These are phyloP conservation scores for Adrianichthys oophorus DNA, from an alignment of 2,797 vertebrate genomes.

Conservation along the genomic window DNA sequence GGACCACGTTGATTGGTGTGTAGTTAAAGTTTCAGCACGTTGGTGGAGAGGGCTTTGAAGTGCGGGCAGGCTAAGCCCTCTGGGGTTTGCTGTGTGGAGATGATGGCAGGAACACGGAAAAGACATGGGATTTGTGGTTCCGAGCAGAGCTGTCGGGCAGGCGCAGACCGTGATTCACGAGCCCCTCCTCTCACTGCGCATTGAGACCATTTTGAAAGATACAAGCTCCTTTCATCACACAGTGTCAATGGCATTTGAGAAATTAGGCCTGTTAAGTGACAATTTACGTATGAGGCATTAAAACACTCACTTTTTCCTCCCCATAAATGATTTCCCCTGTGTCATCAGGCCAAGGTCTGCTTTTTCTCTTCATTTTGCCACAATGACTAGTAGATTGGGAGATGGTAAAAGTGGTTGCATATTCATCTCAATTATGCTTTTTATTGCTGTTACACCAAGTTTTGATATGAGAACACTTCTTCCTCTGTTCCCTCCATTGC, in stretches of 20 bases:
- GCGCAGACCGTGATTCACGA: slow-evolving; percentile 77
- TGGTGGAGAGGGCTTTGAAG: slow-evolving; percentile 67
- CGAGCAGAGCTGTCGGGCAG: slow-evolving; percentile 65
- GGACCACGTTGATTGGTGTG: slow-evolving; percentile 66
- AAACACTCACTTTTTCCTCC: slow-evolving; percentile 77
- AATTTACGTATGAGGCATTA: slow-evolving; percentile 67
- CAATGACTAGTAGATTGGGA: slow-evolving; percentile 67
- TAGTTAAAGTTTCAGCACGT: slow-evolving; percentile 76
- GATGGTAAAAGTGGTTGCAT: slow-evolving; percentile 65
- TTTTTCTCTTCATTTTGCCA: slow-evolving; percentile 67
- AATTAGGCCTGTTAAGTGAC: slow-evolving; percentile 72
- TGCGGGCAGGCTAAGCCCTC: slow-evolving; percentile 59
- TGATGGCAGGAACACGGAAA: slow-evolving; percentile 77
- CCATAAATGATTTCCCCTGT: slow-evolving; percentile 68
- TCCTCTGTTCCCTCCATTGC: slow-evolving; percentile 34
- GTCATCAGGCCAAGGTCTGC: slow-evolving; percentile 65
- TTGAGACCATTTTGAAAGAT: slow-evolving; percentile 28
- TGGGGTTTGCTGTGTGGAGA: slow-evolving; percentile 69
- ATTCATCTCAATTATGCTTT: slow-evolving; percentile 69
- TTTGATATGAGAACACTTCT: slow-evolving; percentile 64
- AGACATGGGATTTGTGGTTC: slow-evolving; percentile 80
- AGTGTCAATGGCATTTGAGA: slow-evolving; percentile 67
- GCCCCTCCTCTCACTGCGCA: slow-evolving; percentile 43
- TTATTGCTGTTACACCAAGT: slow-evolving; percentile 68
- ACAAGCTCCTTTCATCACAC: slow-evolving; percentile 72